A percentile compares a stretch with the other conserved stretches of the same genome.
Conservation (phyloP, 2,888 invertebrate genomes). For the Pantelozetes paolii region DNA sequence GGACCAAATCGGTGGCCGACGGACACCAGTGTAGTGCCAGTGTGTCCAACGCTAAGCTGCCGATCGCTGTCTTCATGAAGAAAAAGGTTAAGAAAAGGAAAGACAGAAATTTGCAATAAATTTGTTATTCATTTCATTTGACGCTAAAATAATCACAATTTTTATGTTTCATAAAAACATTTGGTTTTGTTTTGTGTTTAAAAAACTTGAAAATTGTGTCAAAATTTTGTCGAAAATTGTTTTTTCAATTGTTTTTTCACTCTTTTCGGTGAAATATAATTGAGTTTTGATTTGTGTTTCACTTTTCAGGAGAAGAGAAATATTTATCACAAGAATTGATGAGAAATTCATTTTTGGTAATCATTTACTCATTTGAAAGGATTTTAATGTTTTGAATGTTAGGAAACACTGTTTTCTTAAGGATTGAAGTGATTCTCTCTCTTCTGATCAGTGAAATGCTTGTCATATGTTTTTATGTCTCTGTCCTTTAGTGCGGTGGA, state of each 20-base stretch:
- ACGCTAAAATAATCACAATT: not conserved
- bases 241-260: too few species aligned
- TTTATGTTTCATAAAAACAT: too few species aligned
- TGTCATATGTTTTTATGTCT: not conserved
- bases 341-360: not conserved
- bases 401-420: not conserved
- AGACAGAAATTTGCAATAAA: conserved; percentile 29
- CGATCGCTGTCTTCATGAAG: conserved; percentile 29
- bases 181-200: too few species aligned
- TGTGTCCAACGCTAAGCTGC: not conserved
- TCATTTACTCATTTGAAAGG: not conserved
- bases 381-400: not conserved
- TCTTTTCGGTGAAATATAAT: too few species aligned
- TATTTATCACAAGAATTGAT: not conserved
- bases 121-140: not conserved
- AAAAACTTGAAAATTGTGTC: too few species aligned
- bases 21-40: not conserved
- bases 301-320: too few species aligned
- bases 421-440: not conserved
- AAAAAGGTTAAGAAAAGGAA: conserved; percentile 24
- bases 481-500: not conserved
- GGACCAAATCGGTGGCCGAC: not conserved
- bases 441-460: not conserved
- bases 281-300: too few species aligned
- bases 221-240: too few species aligned